phyloP scores from a whole-genome alignment of 1,140 invertebrate species.

The Onthophagus taurus region DNA sequence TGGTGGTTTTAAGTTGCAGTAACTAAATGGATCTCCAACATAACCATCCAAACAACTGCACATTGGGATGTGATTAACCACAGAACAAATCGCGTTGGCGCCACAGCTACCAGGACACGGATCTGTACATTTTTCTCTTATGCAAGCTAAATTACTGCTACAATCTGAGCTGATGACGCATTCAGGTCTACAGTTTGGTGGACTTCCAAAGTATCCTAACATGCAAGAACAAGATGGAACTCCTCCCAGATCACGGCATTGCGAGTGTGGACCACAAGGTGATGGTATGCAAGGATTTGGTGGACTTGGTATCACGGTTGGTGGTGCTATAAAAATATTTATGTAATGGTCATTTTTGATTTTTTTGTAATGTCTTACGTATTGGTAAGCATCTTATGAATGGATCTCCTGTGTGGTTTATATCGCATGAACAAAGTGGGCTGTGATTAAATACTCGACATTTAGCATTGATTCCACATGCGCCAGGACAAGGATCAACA shows the following conservation, averaged over 20 bases:
- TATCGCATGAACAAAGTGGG: conserved; percentile 48
- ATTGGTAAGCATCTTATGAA: conserved; percentile 47
- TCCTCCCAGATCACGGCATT: conserved; percentile 51
- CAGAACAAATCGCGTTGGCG: conserved; percentile 48
- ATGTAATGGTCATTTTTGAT: conserved; percentile 10
- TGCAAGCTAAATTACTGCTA: conserved; percentile 50
- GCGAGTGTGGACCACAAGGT: conserved; percentile 61
- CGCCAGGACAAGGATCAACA: conserved; percentile 54
- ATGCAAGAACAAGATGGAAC: conserved; percentile 55
- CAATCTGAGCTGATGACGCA: conserved; percentile 59
- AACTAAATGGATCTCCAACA: conserved; percentile 59
- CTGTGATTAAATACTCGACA: conserved; percentile 56
- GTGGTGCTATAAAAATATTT: conserved; percentile 11
- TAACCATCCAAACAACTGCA: conserved; percentile 57
- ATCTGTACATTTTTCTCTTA: conserved; percentile 56
- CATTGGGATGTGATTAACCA: conserved; percentile 53
- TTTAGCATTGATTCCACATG: conserved; percentile 53
- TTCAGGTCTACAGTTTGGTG: conserved; percentile 62
- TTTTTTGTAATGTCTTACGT: conserved; percentile 36
- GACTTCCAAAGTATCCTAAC: conserved; percentile 54
- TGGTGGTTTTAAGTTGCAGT: conserved; percentile 42
- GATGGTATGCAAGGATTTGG: conserved; percentile 50
- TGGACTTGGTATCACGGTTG: conserved; percentile 10
- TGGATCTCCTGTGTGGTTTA: conserved; percentile 51
- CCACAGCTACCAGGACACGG: conserved; percentile 70